These are phyloP conservation scores for Cryptus armator DNA, from an alignment of 2,888 invertebrate species.

Conservation along the genomic window DNA sequence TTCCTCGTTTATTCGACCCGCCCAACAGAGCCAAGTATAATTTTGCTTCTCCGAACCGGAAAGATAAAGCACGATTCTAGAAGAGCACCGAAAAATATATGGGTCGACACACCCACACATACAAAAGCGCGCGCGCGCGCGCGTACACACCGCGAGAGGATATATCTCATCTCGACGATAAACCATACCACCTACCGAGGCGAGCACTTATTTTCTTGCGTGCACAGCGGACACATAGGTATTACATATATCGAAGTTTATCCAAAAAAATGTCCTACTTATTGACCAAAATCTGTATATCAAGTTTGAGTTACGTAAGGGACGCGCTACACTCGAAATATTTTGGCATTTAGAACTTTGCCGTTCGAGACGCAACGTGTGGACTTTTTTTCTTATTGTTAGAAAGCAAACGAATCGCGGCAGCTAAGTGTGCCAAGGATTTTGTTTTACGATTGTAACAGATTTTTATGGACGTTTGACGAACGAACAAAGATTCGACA, in stretches of 20 bases:
- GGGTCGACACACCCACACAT: conserved; percentile 50
- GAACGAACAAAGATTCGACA: not conserved
- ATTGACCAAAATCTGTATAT: conserved; percentile 1
- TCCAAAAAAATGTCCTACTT: conserved; percentile 18
- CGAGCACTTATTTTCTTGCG: conserved; percentile 47
- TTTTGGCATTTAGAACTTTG: not conserved
- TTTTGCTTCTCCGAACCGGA: conserved; percentile 61
- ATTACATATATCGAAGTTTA: not conserved
- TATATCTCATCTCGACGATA: conserved; percentile 50
- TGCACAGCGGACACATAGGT: not conserved
- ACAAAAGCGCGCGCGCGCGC: not conserved
- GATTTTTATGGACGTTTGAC: not conserved
- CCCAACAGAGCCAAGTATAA: conserved; percentile 53
- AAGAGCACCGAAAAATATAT: conserved; percentile 52
- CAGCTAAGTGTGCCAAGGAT: not conserved
- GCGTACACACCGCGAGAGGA: not conserved
- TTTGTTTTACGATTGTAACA: not conserved
- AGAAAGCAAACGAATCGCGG: not conserved
- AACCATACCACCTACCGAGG: conserved; percentile 32
- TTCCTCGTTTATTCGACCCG: conserved; percentile 39
- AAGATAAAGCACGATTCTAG: conserved; percentile 68
- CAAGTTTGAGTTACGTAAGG: not conserved
- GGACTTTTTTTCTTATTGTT: not conserved
- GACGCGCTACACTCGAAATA: not conserved
- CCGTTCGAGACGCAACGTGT: not conserved